Percentiles rank a stretch among this genome's conserved stretches.
Evolutionary conservation across 2,888 invertebrate species (phyloP).

Genomic region (Harpalus rubripes): DNA sequence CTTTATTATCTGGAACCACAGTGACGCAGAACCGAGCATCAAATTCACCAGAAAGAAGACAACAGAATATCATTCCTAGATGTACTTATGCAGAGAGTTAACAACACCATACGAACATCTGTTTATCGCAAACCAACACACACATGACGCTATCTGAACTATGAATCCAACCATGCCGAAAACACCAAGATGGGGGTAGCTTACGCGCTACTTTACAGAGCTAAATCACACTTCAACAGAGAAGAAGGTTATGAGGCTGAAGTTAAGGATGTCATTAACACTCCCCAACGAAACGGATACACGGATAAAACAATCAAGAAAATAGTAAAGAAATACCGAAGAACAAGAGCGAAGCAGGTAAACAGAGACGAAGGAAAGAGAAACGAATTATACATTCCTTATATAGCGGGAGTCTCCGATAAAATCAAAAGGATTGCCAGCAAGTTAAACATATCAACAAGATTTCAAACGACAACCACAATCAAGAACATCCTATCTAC

Average conservation of each 20-base stretch:
- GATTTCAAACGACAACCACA: conserved; percentile 69
- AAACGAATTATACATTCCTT: conserved; percentile 7
- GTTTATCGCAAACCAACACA: conserved; percentile 37
- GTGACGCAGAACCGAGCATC: conserved; percentile 24
- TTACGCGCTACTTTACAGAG: conserved; percentile 3
- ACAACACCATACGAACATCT: conserved; percentile 1
- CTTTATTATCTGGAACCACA: conserved; percentile 37
- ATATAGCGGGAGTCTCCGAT: conserved; percentile 20
- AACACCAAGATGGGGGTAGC: conserved; percentile 18
- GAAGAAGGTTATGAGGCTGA: not conserved
- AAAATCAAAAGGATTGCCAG: conserved; percentile 16
- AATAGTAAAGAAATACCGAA: not conserved
- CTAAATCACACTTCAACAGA: not conserved
- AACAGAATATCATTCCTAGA: conserved; percentile 7
- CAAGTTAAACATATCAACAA: conserved; percentile 9
- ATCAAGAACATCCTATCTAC: conserved; percentile 14
- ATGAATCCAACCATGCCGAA: not conserved
- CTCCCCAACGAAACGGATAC: not conserved
- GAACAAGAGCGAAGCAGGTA: not conserved
- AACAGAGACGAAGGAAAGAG: conserved; percentile 1
- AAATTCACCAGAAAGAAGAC: conserved; percentile 23
- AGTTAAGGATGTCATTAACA: not conserved
- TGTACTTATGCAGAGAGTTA: not conserved
- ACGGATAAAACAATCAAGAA: not conserved
- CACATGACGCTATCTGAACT: conserved; percentile 27